phyloP scores from a whole-genome alignment of 2,113 vertebrate genomes.

The Hippocampus abdominalis region DNA sequence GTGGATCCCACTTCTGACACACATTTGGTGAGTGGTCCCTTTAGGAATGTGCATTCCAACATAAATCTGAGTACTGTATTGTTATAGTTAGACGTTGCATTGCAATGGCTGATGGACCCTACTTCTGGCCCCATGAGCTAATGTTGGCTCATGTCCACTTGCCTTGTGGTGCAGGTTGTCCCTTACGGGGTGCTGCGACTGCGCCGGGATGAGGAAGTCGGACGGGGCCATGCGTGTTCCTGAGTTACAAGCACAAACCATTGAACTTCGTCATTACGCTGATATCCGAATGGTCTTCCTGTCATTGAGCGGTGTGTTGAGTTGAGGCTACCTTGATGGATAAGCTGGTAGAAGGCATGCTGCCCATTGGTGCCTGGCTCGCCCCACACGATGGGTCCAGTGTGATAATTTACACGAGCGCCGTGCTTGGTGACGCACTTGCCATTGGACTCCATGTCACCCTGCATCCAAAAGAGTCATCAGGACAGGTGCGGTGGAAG shows the following conservation, averaged over 20 bases:
- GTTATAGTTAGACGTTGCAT: too few relatives aligned
- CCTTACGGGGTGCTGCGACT: slow-evolving; percentile 89
- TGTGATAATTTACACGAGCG: slow-evolving; percentile 84
- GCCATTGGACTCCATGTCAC: slow-evolving; percentile 98
- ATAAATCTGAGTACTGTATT: too few relatives aligned
- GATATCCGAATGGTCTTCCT: not conserved
- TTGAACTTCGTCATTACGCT: not conserved
- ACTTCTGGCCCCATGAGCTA: not conserved
- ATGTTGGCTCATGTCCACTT: slow-evolving; percentile 1
- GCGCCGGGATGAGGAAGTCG: slow-evolving; percentile 92
- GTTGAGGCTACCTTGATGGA: slow-evolving; percentile 85
- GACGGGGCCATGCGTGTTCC: slow-evolving; percentile 94
- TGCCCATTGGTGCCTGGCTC: slow-evolving; percentile 98
- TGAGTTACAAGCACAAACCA: slow-evolving; percentile 38
- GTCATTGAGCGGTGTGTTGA: not conserved
- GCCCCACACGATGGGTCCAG: slow-evolving; percentile 96
- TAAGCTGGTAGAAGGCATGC: slow-evolving; percentile 98
- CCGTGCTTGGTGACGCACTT: slow-evolving; percentile 92
- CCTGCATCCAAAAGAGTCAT: slow-evolving; percentile 63
- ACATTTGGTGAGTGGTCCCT: too few relatives aligned
- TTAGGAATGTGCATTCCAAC: too few relatives aligned
- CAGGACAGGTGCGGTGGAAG: too few relatives aligned
- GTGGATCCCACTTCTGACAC: too few relatives aligned
- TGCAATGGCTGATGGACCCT: too few relatives aligned
- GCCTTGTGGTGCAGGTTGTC: slow-evolving; percentile 93